phyloP scores from a whole-genome alignment of 2,797 vertebrate genomes.

The Epinephelus awoara region DNA sequence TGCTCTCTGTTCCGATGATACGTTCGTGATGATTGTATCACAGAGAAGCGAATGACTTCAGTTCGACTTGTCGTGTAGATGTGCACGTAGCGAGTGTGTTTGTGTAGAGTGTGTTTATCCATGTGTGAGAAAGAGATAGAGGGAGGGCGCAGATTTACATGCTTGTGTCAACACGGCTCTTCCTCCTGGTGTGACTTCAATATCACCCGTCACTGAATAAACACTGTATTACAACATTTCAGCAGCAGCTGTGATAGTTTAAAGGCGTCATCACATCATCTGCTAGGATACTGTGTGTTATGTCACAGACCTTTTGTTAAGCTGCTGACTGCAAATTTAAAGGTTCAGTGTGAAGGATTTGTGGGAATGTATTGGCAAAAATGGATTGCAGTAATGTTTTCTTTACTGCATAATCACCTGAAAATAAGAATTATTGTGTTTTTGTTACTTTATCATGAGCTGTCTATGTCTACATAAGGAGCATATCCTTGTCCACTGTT shows the following conservation, averaged over 20 bases:
- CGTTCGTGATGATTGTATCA: constrained; percentile 34
- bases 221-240: constrained; percentile 48
- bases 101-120: background rate
- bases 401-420: too few species aligned
- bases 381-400: too few species aligned
- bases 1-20: constrained; percentile 20
- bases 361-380: too few species aligned
- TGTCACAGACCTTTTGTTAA: constrained; percentile 13
- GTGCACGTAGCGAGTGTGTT: constrained; percentile 8
- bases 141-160: constrained; percentile 21
- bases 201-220: constrained; percentile 36
- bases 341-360: too few species aligned
- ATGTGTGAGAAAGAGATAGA: background rate
- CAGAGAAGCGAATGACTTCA: constrained; percentile 38
- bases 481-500: too few species aligned
- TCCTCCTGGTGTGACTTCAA: constrained; percentile 33
- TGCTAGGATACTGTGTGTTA: constrained; percentile 10
- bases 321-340: background rate
- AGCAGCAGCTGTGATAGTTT: constrained; percentile 41
- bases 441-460: too few species aligned
- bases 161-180: constrained; percentile 33
- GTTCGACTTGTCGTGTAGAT: constrained; percentile 27
- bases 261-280: constrained; percentile 20
- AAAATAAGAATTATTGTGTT: too few species aligned
- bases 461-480: too few species aligned